A percentile compares a stretch with the other conserved stretches of the same genome.
Evolutionary conservation across 2,888 invertebrate genomes (phyloP).

Genomic region (Philaethria dido): DNA sequence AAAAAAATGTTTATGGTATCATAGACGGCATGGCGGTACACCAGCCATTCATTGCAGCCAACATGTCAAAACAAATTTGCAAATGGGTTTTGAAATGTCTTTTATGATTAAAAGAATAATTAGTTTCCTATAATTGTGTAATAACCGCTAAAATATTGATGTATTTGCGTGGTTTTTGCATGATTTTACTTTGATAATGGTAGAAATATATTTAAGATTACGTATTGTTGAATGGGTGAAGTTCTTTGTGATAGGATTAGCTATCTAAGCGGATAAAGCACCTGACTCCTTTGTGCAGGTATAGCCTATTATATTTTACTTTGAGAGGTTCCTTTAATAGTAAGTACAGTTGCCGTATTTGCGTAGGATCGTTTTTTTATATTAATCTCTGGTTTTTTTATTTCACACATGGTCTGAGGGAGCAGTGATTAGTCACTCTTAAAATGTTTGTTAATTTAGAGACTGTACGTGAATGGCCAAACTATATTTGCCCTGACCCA

Average conservation of each 20-base stretch:
- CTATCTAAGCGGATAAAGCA: constrained; percentile 74
- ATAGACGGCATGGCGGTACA: constrained; percentile 57
- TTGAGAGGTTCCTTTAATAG: constrained; percentile 47
- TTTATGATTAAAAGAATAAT: constrained; percentile 50
- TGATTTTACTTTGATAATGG: constrained; percentile 58
- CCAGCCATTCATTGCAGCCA: constrained; percentile 60
- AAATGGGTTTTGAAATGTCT: constrained; percentile 50
- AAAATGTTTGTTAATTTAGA: too few species aligned
- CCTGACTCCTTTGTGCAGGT: constrained; percentile 77
- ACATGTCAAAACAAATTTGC: constrained; percentile 74
- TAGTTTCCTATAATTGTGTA: constrained; percentile 55
- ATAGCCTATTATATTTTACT: constrained; percentile 57
- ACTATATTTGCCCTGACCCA: too few species aligned
- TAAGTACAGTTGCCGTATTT: constrained; percentile 64
- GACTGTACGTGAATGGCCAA: too few species aligned
- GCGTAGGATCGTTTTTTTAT: constrained; percentile 54
- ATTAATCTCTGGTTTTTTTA: constrained; percentile 3
- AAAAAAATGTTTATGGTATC: constrained; percentile 74
- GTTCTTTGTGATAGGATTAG: constrained; percentile 67
- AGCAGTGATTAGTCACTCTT: too few species aligned
- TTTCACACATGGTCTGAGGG: too few species aligned
- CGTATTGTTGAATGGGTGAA: constrained; percentile 64
- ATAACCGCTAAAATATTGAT: constrained; percentile 70
- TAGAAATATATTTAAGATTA: constrained; percentile 70
- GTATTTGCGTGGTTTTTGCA: constrained; percentile 57